Evolutionary conservation across 2,797 vertebrate genomes (phyloP).

Genomic region (Margarornis squamiger): DNA sequence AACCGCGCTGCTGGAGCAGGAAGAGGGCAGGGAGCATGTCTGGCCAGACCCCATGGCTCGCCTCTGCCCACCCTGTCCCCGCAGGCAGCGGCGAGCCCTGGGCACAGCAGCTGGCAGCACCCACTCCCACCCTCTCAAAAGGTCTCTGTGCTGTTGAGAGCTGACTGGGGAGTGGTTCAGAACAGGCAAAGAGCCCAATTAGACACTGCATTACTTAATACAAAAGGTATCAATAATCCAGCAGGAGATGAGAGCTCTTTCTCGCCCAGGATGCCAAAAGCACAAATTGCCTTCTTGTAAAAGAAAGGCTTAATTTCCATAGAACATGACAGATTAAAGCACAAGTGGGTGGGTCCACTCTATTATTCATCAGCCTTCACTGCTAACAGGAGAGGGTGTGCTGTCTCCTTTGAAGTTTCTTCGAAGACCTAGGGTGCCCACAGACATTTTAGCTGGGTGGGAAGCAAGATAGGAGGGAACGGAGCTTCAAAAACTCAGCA

Average conservation of each 20-base stretch:
- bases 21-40: background rate
- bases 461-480: background rate
- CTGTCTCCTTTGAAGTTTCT: constrained; percentile 44
- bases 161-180: background rate
- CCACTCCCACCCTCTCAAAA: background rate
- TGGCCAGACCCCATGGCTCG: background rate
- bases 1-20: background rate
- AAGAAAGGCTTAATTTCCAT: constrained; percentile 59
- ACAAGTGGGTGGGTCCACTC: constrained; percentile 60
- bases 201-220: background rate
- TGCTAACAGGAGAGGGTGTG: constrained; percentile 20
- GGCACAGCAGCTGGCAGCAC: background rate
- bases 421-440: constrained; percentile 32
- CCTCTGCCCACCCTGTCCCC: background rate
- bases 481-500: background rate
- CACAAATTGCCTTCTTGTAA: constrained; percentile 63
- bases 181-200: background rate
- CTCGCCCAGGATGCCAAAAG: constrained; percentile 4
- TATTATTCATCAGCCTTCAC: constrained; percentile 62
- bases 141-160: background rate
- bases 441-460: background rate
- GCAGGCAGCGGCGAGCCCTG: background rate
- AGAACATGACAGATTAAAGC: constrained; percentile 64
- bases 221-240: constrained; percentile 55
- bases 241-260: constrained; percentile 18